phyloP scores from a whole-genome alignment of 2,888 invertebrate genomes.

The Steromphala cineraria region DNA sequence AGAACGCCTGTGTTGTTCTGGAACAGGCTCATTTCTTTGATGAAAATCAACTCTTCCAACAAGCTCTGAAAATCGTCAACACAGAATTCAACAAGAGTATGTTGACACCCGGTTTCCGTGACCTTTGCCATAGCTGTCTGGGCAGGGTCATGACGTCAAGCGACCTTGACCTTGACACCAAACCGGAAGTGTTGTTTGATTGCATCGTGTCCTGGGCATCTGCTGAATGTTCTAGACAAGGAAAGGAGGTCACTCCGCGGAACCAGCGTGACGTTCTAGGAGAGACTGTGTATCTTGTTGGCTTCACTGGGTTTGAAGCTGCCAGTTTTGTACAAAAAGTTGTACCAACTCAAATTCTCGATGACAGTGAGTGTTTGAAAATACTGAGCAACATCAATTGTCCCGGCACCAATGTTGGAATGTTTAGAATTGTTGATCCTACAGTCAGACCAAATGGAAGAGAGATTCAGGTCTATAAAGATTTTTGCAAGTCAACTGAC shows the following conservation, averaged over 20 bases:
- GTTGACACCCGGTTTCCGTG: neutral
- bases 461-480: too few relatives aligned
- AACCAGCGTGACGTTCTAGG: neutral
- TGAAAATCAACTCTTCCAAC: neutral
- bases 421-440: too few relatives aligned
- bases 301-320: neutral
- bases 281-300: neutral
- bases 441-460: too few relatives aligned
- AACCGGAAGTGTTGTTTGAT: neutral
- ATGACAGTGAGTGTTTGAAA: neutral
- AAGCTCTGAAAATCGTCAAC: neutral
- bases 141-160: neutral
- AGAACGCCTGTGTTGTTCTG: conserved; percentile 16
- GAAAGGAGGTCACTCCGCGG: neutral
- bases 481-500: too few relatives aligned
- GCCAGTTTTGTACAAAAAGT: too few relatives aligned
- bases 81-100: neutral
- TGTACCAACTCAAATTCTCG: too few relatives aligned
- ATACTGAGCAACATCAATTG: too few relatives aligned
- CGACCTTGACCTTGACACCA: neutral
- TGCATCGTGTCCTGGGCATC: neutral
- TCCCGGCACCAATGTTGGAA: too few relatives aligned
- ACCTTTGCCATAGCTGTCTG: neutral
- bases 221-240: neutral
- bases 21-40: neutral